Conservation (phyloP, 2,797 vertebrate genomes). For the Champsocephalus gunnari region DNA sequence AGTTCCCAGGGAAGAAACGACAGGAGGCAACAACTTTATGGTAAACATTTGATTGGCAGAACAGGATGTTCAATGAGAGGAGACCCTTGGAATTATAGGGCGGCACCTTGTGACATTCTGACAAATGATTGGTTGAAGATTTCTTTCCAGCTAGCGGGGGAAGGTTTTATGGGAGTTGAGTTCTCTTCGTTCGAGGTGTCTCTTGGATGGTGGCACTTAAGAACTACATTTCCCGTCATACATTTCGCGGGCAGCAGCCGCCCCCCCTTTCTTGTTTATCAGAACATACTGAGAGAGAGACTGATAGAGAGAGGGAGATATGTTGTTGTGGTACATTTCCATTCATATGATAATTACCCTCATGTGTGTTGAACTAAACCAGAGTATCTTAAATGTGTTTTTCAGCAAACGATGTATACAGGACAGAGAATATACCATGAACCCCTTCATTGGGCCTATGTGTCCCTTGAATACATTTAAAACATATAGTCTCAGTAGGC, state of each 20-base stretch:
- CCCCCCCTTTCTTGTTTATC: conserved; percentile 80
- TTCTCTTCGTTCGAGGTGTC: background rate
- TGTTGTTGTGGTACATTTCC: conserved; percentile 16
- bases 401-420: too few species aligned
- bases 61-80: conserved; percentile 45
- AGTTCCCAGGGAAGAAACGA: conserved; percentile 41
- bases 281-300: conserved; percentile 56
- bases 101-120: background rate
- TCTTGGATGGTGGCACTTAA: fast-evolving
- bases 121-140: conserved; percentile 45
- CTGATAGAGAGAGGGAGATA: background rate
- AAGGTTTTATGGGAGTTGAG: conserved; percentile 66
- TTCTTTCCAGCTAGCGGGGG: conserved; percentile 7
- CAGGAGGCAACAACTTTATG: conserved; percentile 47
- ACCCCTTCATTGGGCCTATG: too few species aligned
- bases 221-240: conserved; percentile 76
- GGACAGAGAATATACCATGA: too few species aligned
- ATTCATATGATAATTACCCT: background rate
- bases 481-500: too few species aligned
- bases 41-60: conserved; percentile 70
- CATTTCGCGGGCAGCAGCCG: conserved; percentile 24
- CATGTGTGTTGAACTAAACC: background rate
- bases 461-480: too few species aligned
- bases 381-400: too few species aligned
- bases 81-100: background rate